Percentiles rank a stretch among this genome's conserved stretches.
Evolutionary conservation across 2,888 invertebrate species (phyloP).

Genomic region (Eupithecia tripunctaria): DNA sequence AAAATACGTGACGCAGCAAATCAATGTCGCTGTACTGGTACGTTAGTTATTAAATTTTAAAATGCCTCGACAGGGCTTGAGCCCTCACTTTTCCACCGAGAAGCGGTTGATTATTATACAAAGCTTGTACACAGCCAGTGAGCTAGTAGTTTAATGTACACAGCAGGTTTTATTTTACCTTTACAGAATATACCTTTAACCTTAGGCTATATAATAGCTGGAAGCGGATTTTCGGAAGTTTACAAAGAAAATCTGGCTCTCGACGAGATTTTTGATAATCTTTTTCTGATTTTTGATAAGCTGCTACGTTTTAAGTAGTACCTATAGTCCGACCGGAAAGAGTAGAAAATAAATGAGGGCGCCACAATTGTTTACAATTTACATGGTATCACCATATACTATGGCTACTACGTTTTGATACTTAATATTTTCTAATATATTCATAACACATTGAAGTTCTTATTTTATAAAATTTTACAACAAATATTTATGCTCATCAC

Average conservation of each 20-base stretch:
- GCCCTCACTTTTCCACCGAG: not conserved
- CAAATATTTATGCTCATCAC: no score
- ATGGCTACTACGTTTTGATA: no score
- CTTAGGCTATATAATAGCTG: not conserved
- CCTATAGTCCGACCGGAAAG: no score
- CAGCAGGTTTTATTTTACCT: not conserved
- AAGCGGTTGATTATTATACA: not conserved
- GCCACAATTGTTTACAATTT: no score
- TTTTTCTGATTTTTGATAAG: no score
- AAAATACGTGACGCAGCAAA: not conserved
- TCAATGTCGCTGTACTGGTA: not conserved
- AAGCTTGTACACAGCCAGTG: not conserved
- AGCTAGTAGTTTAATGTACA: no score
- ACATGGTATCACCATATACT: no score
- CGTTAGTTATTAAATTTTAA: not conserved
- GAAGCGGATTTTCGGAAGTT: not conserved
- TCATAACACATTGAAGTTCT: no score
- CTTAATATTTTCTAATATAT: no score
- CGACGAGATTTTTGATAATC: not conserved
- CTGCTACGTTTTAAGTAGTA: no score
- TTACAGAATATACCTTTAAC: not conserved
- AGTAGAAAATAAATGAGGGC: no score
- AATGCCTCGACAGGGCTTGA: not conserved
- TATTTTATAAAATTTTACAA: no score
- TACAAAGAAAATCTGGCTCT: not conserved